Evolutionary conservation across 2,797 vertebrate species (phyloP).

Genomic region (Oceanodroma leucorhoa): DNA sequence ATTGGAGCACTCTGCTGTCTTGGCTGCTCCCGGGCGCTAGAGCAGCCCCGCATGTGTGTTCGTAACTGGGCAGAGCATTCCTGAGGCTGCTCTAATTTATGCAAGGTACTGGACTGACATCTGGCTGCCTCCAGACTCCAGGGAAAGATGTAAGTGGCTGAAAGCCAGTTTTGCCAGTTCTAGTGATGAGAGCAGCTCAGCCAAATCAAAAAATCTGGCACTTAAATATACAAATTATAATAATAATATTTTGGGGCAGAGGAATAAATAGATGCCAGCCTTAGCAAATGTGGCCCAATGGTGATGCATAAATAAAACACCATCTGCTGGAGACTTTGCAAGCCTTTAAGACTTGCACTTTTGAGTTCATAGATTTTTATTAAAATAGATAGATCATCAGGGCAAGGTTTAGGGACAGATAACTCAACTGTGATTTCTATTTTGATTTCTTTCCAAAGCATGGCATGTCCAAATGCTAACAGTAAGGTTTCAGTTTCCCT

Average conservation of each 20-base stretch:
- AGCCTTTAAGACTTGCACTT: not conserved
- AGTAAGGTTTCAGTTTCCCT: slow-evolving; percentile 15
- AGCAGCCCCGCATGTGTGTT: not conserved
- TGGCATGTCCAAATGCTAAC: not conserved
- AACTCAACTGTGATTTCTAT: not conserved
- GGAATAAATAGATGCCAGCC: not conserved
- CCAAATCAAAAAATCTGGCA: slow-evolving; percentile 37
- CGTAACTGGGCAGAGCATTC: not conserved
- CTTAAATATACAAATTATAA: slow-evolving; percentile 5
- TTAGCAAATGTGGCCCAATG: not conserved
- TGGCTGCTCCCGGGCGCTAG: not conserved
- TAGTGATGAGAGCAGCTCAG: slow-evolving; percentile 17
- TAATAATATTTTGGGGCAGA: slow-evolving; percentile 8
- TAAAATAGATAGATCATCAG: not conserved
- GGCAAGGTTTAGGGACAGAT: not conserved
- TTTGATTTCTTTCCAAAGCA: slow-evolving; percentile 13
- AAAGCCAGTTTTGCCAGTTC: slow-evolving; percentile 18
- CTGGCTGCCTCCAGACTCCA: slow-evolving; percentile 29
- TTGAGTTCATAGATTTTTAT: not conserved
- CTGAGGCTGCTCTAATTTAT: slow-evolving; percentile 4
- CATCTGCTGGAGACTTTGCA: slow-evolving; percentile 40
- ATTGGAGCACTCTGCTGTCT: not conserved
- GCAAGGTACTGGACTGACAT: slow-evolving; percentile 3
- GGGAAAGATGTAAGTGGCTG: not conserved
- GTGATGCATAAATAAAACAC: slow-evolving; percentile 1